phyloP scores from a whole-genome alignment of 2,888 invertebrate species.

The Stenoptilia bipunctidactyla region DNA sequence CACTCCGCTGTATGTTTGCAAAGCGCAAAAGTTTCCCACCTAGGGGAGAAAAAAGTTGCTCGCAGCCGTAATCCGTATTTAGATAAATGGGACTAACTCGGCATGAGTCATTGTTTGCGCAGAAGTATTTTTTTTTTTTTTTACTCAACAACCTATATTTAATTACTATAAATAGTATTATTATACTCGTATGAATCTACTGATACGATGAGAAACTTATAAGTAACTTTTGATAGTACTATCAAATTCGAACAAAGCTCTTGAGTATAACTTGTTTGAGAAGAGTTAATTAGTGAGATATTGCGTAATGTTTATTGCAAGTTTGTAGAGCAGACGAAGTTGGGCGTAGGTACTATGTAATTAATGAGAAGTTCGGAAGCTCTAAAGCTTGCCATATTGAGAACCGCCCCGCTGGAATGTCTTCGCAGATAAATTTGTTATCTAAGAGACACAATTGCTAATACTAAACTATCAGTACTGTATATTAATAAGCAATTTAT shows the following conservation, averaged over 20 bases:
- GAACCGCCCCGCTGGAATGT: too few relatives aligned
- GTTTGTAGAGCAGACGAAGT: constrained; percentile 30
- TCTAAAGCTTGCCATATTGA: neutral
- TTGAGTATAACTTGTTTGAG: constrained; percentile 15
- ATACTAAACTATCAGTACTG: too few relatives aligned
- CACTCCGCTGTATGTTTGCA: constrained; percentile 31
- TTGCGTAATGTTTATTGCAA: constrained; percentile 39
- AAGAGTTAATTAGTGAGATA: constrained; percentile 28
- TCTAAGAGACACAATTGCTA: too few relatives aligned
- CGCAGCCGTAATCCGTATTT: constrained; percentile 26
- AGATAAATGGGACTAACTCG: constrained; percentile 16
- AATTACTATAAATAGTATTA: too few relatives aligned
- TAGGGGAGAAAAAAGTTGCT: constrained; percentile 26
- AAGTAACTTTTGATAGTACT: neutral
- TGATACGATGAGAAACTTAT: too few relatives aligned
- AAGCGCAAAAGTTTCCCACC: constrained; percentile 33
- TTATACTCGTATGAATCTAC: too few relatives aligned
- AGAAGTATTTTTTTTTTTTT: too few relatives aligned
- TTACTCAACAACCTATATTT: too few relatives aligned
- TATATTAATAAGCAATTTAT: too few relatives aligned
- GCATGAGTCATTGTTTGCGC: neutral
- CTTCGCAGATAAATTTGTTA: too few relatives aligned
- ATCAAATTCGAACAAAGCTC: constrained; percentile 5
- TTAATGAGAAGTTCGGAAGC: constrained; percentile 29
- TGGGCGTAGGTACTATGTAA: constrained; percentile 20